Conservation (phyloP, 2,797 vertebrate genomes). For the Siniperca obscura region DNA sequence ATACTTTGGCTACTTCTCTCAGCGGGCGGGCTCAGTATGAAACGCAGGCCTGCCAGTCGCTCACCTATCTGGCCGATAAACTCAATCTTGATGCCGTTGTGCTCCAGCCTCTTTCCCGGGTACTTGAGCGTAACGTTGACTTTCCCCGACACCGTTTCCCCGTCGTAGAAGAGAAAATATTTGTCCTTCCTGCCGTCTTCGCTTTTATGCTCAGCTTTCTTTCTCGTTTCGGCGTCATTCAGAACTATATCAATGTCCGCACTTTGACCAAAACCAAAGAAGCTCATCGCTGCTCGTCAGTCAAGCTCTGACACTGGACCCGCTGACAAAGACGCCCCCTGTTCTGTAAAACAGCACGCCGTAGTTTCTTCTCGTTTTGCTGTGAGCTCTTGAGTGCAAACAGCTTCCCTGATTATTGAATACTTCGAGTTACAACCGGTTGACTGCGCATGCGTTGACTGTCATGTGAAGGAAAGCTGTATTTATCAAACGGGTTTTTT, state of each 20-base stretch:
- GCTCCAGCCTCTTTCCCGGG: constrained; percentile 94
- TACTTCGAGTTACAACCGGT: constrained; percentile 49
- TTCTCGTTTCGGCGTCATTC: constrained; percentile 91
- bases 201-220: constrained; percentile 92
- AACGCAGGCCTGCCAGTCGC: constrained; percentile 66
- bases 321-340: not conserved
- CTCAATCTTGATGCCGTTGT: constrained; percentile 96
- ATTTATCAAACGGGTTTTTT: not conserved
- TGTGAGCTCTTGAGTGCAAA: constrained; percentile 11
- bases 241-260: constrained; percentile 94
- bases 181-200: constrained; percentile 96
- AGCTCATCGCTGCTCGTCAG: constrained; percentile 86
- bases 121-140: constrained; percentile 93
- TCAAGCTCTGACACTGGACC: not conserved
- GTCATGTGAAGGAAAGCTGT: constrained; percentile 46
- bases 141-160: constrained; percentile 94
- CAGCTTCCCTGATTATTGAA: constrained; percentile 56
- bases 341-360: too few species aligned
- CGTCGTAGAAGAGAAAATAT: constrained; percentile 95
- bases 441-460: constrained; percentile 68
- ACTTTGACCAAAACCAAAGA: constrained; percentile 94
- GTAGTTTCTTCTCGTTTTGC: constrained; percentile 4
- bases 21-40: constrained; percentile 6
- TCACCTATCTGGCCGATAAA: constrained; percentile 97
- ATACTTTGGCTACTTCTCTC: constrained; percentile 37